These are phyloP conservation scores for Harpalus rufipes DNA, from an alignment of 2,888 invertebrate species.

Conservation along the genomic window DNA sequence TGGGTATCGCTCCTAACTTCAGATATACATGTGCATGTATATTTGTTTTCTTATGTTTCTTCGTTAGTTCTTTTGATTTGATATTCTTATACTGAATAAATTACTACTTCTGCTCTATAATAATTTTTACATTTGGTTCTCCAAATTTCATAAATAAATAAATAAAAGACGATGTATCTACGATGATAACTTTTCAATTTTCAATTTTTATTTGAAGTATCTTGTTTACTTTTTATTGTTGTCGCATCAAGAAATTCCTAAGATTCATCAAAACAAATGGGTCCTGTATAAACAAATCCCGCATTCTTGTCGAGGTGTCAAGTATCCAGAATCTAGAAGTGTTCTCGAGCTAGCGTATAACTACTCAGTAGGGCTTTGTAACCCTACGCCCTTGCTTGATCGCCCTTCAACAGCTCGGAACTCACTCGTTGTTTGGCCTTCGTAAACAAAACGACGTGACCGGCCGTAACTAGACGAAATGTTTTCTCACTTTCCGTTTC, in stretches of 20 bases:
- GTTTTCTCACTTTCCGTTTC: constrained; percentile 54
- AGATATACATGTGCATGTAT: too few relatives aligned
- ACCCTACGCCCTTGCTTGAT: constrained; percentile 25
- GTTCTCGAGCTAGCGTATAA: constrained; percentile 1
- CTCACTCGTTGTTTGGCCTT: constrained; percentile 18
- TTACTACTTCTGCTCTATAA: too few relatives aligned
- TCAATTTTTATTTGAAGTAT: too few relatives aligned
- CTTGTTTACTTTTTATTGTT: not conserved
- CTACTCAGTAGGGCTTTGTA: constrained; percentile 9
- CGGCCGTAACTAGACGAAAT: constrained; percentile 48
- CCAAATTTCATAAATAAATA: too few relatives aligned
- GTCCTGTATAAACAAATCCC: constrained; percentile 26
- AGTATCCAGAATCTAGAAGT: constrained; percentile 42
- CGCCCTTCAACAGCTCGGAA: not conserved
- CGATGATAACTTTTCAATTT: too few relatives aligned
- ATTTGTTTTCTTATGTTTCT: too few relatives aligned
- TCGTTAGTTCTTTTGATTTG: too few relatives aligned
- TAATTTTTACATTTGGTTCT: too few relatives aligned
- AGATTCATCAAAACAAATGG: constrained; percentile 35
- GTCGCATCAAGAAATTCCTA: constrained; percentile 9
- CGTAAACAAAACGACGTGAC: constrained; percentile 38
- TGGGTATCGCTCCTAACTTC: too few relatives aligned
- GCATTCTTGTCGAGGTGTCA: constrained; percentile 33
- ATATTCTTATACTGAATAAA: too few relatives aligned
- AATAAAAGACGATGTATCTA: too few relatives aligned